These are phyloP conservation scores for Clarias gariepinus DNA, from an alignment of 2,113 vertebrate species.

Conservation along the genomic window DNA sequence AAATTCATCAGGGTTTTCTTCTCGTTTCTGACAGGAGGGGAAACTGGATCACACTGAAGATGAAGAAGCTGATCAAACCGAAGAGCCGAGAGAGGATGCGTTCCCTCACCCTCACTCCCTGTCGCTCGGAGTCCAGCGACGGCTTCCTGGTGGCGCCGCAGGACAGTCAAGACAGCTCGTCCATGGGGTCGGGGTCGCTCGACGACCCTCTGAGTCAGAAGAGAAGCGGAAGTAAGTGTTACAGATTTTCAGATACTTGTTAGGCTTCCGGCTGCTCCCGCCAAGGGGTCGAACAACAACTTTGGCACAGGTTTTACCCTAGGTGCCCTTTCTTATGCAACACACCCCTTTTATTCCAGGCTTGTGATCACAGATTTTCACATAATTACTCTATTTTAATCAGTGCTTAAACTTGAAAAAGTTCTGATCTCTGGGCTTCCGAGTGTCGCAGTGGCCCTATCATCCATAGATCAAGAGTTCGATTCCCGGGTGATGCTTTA, in stretches of 20 bases:
- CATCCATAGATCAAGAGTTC: too few relatives aligned
- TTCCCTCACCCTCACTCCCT: conserved; percentile 85
- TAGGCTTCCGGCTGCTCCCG: too few relatives aligned
- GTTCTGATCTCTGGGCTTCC: neutral
- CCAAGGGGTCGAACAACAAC: too few relatives aligned
- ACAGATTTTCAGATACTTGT: too few relatives aligned
- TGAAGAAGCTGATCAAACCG: conserved; percentile 96
- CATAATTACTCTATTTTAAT: neutral
- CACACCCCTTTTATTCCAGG: too few relatives aligned
- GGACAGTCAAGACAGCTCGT: conserved; percentile 96
- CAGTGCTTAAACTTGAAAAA: neutral
- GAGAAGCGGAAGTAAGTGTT: conserved; percentile 93
- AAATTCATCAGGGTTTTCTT: neutral
- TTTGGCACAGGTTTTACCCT: too few relatives aligned
- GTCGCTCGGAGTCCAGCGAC: conserved; percentile 88
- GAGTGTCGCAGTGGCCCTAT: too few relatives aligned
- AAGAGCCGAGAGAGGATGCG: conserved; percentile 92
- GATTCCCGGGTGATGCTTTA: too few relatives aligned
- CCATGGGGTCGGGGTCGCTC: conserved; percentile 88
- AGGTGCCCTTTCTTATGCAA: too few relatives aligned
- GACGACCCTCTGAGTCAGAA: conserved; percentile 89
- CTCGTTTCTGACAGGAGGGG: conserved; percentile 77
- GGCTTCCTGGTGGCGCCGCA: conserved; percentile 83
- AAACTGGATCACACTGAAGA: conserved; percentile 98
- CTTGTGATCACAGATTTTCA: too few relatives aligned